phyloP scores from a whole-genome alignment of 2,113 vertebrate species.

The Elanoides forficatus region DNA sequence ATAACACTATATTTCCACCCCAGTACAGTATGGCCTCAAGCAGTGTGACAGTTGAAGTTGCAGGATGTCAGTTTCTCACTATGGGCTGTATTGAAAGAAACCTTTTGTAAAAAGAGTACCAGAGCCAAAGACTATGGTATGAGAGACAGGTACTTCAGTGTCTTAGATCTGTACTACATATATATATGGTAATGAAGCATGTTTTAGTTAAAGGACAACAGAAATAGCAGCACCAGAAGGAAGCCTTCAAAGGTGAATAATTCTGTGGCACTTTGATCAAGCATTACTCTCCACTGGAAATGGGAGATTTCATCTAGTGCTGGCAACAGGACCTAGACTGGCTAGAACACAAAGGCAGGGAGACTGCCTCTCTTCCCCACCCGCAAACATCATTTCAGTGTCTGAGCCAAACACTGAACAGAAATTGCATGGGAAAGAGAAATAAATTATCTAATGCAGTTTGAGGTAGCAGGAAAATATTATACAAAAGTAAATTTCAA shows the following conservation, averaged over 20 bases:
- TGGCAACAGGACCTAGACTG: not conserved
- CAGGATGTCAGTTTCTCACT: not conserved
- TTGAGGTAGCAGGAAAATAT: not conserved
- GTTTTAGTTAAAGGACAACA: not conserved
- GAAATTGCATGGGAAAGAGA: not conserved
- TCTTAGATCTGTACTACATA: not conserved
- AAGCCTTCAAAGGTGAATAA: not conserved
- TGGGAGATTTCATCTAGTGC: not conserved
- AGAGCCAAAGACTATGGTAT: not conserved
- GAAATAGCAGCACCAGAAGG: not conserved
- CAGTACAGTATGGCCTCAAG: not conserved
- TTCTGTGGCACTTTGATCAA: not conserved
- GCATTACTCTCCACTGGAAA: not conserved
- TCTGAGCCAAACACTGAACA: not conserved
- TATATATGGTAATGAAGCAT: not conserved
- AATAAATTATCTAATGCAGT: not conserved
- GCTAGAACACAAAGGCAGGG: not conserved
- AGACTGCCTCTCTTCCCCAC: not conserved
- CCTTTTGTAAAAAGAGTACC: not conserved
- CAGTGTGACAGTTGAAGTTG: not conserved
- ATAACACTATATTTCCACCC: not conserved
- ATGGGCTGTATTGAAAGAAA: not conserved
- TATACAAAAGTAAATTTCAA: not conserved
- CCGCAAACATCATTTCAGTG: not conserved
- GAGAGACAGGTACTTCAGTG: not conserved